Evolutionary conservation across 2,888 invertebrate species (phyloP), one percentile per base, ranked within the genome.

Genomic region (Troides helena): DNA sequence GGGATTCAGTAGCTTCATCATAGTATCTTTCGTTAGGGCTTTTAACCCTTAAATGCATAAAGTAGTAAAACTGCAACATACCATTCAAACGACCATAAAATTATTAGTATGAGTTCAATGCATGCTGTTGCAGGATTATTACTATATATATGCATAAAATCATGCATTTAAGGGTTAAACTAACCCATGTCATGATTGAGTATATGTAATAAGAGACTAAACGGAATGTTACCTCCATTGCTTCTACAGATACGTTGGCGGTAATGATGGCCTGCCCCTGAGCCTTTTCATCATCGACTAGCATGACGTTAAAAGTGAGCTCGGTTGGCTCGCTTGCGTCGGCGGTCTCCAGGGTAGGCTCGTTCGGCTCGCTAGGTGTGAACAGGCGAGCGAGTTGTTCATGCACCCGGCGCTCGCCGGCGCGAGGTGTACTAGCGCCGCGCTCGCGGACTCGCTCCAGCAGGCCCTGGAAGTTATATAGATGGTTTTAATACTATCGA

Each of bases 371-470:
- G 71, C 72, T 73, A 67, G 83, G 82, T 2, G 91, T 85, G 85
- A 93, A 93, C 74, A 93, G 81, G 0, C 93, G 86, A 61, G 91
- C 89, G 1, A 93, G 94, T 81, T 97, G 97, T 75, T 97, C 96
- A 77, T 96, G 96, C 77, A 96, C 95, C 75, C 95, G 93, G 50
- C 95, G 95, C 46, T 95, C 95, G 62, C 94, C 94, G 72, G 95
- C 95, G 3, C 94, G 93, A 62, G 95, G 94, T 0, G 93, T 89
- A 67, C 82, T 91, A 30, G 93, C 90, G 0, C 96, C 96, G 56
- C 95, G 94, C 80, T 96, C 96, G 53, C 96, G 94, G 0, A 97
- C 96, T 46, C 96, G 94, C 74, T 96, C 95, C 66, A 97, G 82
- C 2, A 97, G 87, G 61, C 95, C 96, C 94, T 96, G 85, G 2